phyloP scores from a whole-genome alignment of 2,888 invertebrate species.

The Julus scandinavius region DNA sequence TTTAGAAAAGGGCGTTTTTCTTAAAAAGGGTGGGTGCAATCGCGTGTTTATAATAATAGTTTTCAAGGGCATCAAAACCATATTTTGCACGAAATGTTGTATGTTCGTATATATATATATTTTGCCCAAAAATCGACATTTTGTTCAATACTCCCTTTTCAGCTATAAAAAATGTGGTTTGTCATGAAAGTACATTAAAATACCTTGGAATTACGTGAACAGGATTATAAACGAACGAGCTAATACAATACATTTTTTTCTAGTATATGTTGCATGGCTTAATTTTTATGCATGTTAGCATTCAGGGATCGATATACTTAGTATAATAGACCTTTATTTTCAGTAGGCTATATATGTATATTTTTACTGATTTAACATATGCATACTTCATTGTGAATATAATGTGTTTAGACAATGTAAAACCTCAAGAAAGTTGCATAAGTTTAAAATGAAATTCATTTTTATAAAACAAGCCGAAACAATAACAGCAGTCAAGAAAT shows the following conservation, averaged over 20 bases:
- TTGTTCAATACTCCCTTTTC: neutral
- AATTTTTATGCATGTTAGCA: neutral
- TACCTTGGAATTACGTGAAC: conserved; percentile 34
- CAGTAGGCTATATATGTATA: no score
- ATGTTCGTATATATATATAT: neutral
- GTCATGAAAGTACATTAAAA: neutral
- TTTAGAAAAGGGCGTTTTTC: conserved; percentile 20
- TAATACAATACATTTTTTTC: neutral
- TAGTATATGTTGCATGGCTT: neutral
- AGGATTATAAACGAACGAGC: neutral
- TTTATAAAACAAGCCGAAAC: no score
- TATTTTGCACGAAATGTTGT: neutral
- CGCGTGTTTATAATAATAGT: neutral
- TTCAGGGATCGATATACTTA: neutral
- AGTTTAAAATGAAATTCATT: no score
- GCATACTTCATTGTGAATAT: neutral
- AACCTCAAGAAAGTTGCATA: no score
- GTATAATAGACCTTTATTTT: neutral
- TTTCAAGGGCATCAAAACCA: conserved; percentile 26
- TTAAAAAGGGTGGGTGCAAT: conserved; percentile 24
- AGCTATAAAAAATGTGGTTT: neutral
- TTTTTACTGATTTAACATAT: no score
- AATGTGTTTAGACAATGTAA: no score
- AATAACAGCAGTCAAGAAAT: no score
- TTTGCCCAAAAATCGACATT: neutral